Evolutionary conservation across 2,113 vertebrate genomes (phyloP), one percentile per base, ranked within the genome.

Genomic region (Rhombomys opimus): DNA sequence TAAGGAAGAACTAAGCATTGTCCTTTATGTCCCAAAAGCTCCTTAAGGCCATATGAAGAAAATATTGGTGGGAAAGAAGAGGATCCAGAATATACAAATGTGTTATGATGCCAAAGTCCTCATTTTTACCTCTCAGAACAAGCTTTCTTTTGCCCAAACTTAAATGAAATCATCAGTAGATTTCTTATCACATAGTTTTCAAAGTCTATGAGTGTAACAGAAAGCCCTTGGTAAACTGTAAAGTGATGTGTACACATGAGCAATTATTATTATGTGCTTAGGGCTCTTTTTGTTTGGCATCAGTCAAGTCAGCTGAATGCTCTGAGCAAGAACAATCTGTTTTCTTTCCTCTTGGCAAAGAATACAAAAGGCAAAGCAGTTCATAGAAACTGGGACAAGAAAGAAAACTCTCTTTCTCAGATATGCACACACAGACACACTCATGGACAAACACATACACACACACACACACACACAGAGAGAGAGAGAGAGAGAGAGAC

Each of bases 331-430:
- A 97, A 98, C 97, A 98, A 98, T 96, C 94, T 97, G 97, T 90
- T 98, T 98, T 98, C 92, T 94, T 97, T 97, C 92, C 96, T 97
- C 91, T 98, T 97, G 97, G 96, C 97, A 98, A 96, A 97, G 97
- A 98, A 96, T 91, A 98, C 97, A 98, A 90, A 98, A 94, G 94
- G 95, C 97, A 97, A 89, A 98, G 96, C 92, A 96, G 94, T 96
- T 98, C 97, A 87, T 22, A 97, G 96, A 98, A 98, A 98, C 97
- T 98, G 96, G 98, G 97, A 92, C 98, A 98, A 46, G 65, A 89
- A 76, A 98, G 70, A 95, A 97, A 97, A 95, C 88, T 96, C 30
- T 61, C 46, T 50, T 23, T 76, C 10, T 65, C 15, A 75, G 23
- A 75, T 2, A 27, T 72, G 7, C 70, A 72, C 63, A 65, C 63